Conservation (phyloP, 2,113 vertebrate genomes). For the Antigone vipio region DNA sequence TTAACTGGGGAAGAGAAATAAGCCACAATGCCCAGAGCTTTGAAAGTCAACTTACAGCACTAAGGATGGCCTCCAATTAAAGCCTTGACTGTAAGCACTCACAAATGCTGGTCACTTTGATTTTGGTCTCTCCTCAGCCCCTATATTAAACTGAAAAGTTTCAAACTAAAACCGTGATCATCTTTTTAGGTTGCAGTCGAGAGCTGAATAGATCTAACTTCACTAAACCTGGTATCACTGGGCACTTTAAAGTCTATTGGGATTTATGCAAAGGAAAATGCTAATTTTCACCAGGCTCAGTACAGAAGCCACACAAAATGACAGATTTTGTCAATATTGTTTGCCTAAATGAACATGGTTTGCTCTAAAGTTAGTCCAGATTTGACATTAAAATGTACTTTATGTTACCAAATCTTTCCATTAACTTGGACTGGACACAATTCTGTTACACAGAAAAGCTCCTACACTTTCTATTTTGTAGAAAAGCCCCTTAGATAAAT, state of each 20-base stretch:
- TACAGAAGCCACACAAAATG: not conserved
- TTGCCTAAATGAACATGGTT: not conserved
- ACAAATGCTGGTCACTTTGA: not conserved
- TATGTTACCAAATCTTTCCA: not conserved
- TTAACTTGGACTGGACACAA: not conserved
- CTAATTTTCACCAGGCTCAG: not conserved
- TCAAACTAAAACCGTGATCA: not conserved
- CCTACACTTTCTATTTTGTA: not conserved
- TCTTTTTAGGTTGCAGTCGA: not conserved
- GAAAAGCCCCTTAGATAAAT: not conserved
- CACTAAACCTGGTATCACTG: not conserved
- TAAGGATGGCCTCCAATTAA: not conserved
- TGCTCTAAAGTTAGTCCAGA: not conserved
- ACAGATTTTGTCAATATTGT: not conserved
- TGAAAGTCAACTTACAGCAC: not conserved
- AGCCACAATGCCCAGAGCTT: not conserved
- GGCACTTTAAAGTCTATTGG: not conserved
- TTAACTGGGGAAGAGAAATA: not conserved
- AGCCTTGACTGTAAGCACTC: not conserved
- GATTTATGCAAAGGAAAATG: not conserved
- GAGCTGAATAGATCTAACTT: not conserved
- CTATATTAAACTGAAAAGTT: not conserved
- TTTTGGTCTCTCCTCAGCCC: not conserved
- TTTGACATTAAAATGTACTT: not conserved
- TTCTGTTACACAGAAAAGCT: not conserved